Evolutionary conservation across 2,888 invertebrate species (phyloP).

Genomic region (Furcula furcula): DNA sequence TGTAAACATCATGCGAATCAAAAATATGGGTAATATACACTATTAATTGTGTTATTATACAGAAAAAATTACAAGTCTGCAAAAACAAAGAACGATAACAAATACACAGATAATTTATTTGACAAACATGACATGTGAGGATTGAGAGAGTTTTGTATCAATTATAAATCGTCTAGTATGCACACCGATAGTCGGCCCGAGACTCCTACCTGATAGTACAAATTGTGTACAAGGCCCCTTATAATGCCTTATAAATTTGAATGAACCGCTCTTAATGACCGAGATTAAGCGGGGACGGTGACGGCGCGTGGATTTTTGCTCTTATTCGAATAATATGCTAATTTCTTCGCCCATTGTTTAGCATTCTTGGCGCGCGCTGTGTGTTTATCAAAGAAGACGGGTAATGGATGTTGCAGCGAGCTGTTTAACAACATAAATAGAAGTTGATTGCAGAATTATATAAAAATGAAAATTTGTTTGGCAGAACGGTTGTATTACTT

Average conservation of each 20-base stretch:
- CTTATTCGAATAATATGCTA: slow-evolving; percentile 71
- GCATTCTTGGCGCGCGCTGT: slow-evolving; percentile 42
- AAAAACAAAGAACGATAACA: no score
- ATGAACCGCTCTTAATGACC: slow-evolving; percentile 67
- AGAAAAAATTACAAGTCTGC: no score
- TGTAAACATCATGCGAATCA: no score
- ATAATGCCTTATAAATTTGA: slow-evolving; percentile 53
- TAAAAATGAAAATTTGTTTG: slow-evolving; percentile 14
- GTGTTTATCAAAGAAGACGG: slow-evolving; percentile 34
- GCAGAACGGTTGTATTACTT: no score
- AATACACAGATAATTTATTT: no score
- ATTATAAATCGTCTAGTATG: no score
- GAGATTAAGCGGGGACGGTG: slow-evolving; percentile 44
- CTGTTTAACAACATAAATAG: slow-evolving; percentile 12
- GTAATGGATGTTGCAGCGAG: slow-evolving; percentile 23
- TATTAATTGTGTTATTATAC: no score
- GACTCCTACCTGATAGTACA: slow-evolving; percentile 6
- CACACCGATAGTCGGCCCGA: no score
- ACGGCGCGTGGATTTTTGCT: slow-evolving; percentile 53
- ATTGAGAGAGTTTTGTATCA: no score
- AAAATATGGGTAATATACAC: no score
- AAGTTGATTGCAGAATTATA: slow-evolving; percentile 16
- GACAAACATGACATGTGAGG: no score
- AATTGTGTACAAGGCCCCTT: not conserved
- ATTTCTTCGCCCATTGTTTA: slow-evolving; percentile 42